Conservation (phyloP, 2,797 vertebrate genomes). For the Neopelma chrysocephalum region DNA sequence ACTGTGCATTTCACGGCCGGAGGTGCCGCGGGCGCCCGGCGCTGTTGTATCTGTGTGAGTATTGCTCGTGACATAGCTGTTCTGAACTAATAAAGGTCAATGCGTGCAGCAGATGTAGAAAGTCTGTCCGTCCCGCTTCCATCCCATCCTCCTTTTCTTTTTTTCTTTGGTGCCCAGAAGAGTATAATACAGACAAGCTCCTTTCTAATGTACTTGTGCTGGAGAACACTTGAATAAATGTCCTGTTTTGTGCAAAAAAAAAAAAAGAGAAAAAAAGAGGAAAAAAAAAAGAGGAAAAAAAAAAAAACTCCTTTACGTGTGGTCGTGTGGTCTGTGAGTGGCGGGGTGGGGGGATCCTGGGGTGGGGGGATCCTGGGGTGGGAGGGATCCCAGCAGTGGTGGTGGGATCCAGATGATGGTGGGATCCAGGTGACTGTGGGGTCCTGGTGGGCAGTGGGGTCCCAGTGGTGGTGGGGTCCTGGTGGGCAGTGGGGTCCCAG, state of each 20-base stretch:
- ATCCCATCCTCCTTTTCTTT: constrained; percentile 72
- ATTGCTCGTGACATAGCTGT: constrained; percentile 92
- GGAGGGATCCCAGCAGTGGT: too few relatives aligned
- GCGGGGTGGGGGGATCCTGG: fast-evolving
- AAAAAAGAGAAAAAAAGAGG: constrained; percentile 10
- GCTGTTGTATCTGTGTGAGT: constrained; percentile 90
- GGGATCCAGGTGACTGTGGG: background rate
- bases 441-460: background rate
- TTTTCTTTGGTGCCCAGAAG: constrained; percentile 87
- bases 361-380: too few relatives aligned
- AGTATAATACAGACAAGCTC: constrained; percentile 85
- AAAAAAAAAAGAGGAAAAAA: background rate
- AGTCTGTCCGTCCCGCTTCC: constrained; percentile 87
- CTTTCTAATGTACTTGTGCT: constrained; percentile 97
- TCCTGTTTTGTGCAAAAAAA: constrained; percentile 95
- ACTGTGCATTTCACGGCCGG: constrained; percentile 84
- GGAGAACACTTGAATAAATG: constrained; percentile 99
- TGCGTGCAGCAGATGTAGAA: constrained; percentile 96
- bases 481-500: background rate
- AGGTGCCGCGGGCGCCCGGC: constrained; percentile 47
- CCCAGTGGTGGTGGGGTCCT: background rate
- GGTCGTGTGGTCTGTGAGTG: background rate
- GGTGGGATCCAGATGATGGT: too few relatives aligned
- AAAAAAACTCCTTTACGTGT: background rate
- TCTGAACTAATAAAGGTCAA: constrained; percentile 89